Percentiles rank a stretch among this genome's conserved stretches.
Evolutionary conservation across 2,113 vertebrate species (phyloP).

Genomic region (Alectura lathami): DNA sequence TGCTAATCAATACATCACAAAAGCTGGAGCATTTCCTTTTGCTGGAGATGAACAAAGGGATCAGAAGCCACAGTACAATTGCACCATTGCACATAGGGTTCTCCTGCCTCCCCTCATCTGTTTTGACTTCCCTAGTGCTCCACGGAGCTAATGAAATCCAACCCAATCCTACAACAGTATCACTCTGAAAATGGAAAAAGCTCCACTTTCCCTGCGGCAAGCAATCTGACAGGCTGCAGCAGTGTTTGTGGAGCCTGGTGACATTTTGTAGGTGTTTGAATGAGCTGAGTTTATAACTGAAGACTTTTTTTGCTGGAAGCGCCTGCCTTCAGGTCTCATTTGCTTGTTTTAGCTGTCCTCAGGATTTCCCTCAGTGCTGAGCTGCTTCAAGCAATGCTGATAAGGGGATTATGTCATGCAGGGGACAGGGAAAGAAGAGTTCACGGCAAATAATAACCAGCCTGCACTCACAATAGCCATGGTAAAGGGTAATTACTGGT

Average conservation of each 20-base stretch:
- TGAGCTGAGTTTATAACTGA: background rate
- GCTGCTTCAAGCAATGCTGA: background rate
- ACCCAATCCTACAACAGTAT: fast-evolving
- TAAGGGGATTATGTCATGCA: background rate
- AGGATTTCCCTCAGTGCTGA: background rate
- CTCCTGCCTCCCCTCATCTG: background rate
- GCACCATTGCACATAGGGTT: background rate
- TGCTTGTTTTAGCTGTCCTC: background rate
- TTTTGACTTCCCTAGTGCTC: background rate
- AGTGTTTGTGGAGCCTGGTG: background rate
- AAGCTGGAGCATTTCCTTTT: background rate
- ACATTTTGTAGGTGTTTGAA: background rate
- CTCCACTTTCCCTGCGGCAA: background rate
- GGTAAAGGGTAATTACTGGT: background rate
- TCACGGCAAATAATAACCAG: background rate
- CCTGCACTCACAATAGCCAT: background rate
- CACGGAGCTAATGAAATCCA: background rate
- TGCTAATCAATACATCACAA: background rate
- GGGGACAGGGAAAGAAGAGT: background rate
- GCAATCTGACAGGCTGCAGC: background rate
- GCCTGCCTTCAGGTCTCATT: background rate
- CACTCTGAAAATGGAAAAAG: background rate
- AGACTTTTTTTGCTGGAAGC: background rate
- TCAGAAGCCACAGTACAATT: background rate
- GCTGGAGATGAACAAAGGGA: background rate